phyloP scores from a whole-genome alignment of 2,797 vertebrate genomes.

The Thripadectes ignobilis region DNA sequence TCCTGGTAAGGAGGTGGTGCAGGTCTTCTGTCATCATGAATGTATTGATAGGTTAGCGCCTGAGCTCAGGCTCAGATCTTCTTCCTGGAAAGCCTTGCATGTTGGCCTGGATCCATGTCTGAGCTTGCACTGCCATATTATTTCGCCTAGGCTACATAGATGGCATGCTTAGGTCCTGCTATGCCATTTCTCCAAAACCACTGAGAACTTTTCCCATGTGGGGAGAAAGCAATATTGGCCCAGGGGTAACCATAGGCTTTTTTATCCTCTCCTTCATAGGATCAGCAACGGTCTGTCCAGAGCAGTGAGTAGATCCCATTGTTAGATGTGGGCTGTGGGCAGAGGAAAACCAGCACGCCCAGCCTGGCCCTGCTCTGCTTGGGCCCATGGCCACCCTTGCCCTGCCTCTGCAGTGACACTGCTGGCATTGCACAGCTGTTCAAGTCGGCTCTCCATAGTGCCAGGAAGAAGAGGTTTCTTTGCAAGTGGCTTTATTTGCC shows the following conservation, averaged over 20 bases:
- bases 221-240: neutral
- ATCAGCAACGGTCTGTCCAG: neutral
- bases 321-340: neutral
- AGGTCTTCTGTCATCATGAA: neutral
- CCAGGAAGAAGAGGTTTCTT: neutral
- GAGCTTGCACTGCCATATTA: neutral
- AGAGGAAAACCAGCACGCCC: neutral
- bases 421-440: neutral
- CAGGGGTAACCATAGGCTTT: neutral
- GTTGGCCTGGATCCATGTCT: neutral
- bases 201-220: neutral
- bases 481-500: neutral
- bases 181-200: neutral
- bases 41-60: neutral
- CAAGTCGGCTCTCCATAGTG: accelerated
- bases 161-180: neutral
- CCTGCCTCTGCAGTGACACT: neutral
- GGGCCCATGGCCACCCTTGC: neutral
- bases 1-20: neutral
- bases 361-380: neutral
- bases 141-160: neutral
- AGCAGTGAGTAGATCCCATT: no score
- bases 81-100: neutral
- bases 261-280: neutral
- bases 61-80: neutral